Base-by-base conservation (phyloP, 2,888 invertebrate species). In the Melinaea menophilus region DNA sequence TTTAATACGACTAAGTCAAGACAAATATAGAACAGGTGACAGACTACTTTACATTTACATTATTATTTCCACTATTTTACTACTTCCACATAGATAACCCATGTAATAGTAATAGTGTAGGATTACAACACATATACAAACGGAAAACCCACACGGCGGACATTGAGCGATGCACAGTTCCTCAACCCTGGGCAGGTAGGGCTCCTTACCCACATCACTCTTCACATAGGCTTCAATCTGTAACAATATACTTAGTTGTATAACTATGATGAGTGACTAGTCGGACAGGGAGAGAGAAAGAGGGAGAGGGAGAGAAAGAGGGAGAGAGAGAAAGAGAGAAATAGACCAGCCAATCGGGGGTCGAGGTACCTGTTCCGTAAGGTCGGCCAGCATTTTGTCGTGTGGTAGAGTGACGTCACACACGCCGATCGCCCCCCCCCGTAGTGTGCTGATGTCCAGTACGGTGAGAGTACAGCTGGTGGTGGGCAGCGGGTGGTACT, bases 161-260 rank as follows among this genome's bases (percentile, higher is more conserved):
- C 73, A 75, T 13, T 75, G 73, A 0, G 84, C 83, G 33, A 90
- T 76, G 73, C 89, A 90, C 0, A 88, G 63, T 57, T 90, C 89
- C 58, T 86, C 86, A 0, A 62, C 3, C 5, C 72, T 75, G 0
- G 89, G 90, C 46, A 88, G 59, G 56, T 90, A 90, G 0, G 88
- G 82, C 31, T 83, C 73, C 3, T 67, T 73, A 11, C 88, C 86
- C 0, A 88, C 31, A 0, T 76, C 77, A 41, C 88, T 89, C 62
- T 80, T 76, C 68, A 85, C 85, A 56, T 90, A 89, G 2, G 80
- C 82, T 0, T 70, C 77, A 73, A 90, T 81, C 90, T 90, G 75
- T 0, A 71, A 76, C 7, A 59, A 56, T 56, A 22, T 5, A 31
- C 9, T 4, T 51, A 4, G 4, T 22, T 3, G 41, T 0, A 41